Base-by-base conservation (phyloP, 2,797 vertebrate species). In the Varecia variegata region DNA sequence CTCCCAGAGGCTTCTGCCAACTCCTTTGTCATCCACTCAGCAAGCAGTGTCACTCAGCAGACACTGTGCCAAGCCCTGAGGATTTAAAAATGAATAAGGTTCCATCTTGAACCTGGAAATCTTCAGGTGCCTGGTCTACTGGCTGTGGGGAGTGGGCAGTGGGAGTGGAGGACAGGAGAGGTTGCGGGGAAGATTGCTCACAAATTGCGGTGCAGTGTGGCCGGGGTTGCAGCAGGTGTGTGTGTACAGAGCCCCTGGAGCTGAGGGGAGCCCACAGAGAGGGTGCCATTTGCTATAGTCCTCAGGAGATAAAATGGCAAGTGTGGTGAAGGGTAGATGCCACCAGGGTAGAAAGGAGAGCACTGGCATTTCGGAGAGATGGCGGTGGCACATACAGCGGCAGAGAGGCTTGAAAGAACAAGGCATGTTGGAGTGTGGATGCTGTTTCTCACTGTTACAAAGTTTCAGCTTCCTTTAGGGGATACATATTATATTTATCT, bases 41-140 rank as follows among this genome's bases (percentile, higher is more conserved):
- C 17, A 40, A 62, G 27, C 32, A 88, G 21, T 4, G 5, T 58
- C 58, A 15, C 77, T 90, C 10, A 23, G 50, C 27, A 68, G 50
- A 52, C 8, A 18, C 50, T 70, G 43, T 68, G 47, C 25, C 21
- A 65, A 30, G 35, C 11, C 35, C 62, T 38, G 35, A 35, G 81
- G 81, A 76, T 43, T 67, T 67, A 67, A 45, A 84, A 32, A n/a
- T 27, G 15, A 71, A 47, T 67, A 82, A 68, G 79, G 3, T 43
- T 58, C 10, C 12, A 13, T 86, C n/a, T 60, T 32, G 25, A 85
- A 30, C 74, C 35, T 89, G 47, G 92, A 65, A 58, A n/a, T 90
- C 47, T 74, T 91, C 67, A 67, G 35, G 32, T 50, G 45, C 21
- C 74, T 38, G 21, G 32, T 43, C 7, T 10, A 43, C 30, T 25